Conservation (phyloP, 1,140 invertebrate genomes). For the Proctacanthus coquilletti region DNA sequence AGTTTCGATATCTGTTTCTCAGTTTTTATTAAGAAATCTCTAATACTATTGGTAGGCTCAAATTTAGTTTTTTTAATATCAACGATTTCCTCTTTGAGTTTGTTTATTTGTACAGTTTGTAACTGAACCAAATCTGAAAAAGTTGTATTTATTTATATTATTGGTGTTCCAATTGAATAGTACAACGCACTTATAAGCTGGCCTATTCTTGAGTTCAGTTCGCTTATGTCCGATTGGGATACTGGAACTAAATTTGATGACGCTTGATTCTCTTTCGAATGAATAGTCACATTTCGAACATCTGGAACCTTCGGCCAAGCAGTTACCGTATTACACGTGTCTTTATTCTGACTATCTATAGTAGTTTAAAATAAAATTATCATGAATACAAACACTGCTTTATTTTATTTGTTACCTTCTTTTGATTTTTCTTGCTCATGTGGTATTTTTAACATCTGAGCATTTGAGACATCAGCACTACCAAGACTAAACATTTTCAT, state of each 20-base stretch:
- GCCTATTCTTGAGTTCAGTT: slow-evolving; percentile 18
- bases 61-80: slow-evolving; percentile 15
- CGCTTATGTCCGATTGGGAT: slow-evolving; percentile 17
- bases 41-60: slow-evolving; percentile 15
- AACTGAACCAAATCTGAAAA: slow-evolving; percentile 16
- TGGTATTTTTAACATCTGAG: no score
- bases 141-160: slow-evolving; percentile 4
- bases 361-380: no score
- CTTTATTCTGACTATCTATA: no score
- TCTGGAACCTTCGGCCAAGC: slow-evolving; percentile 15
- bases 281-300: slow-evolving; percentile 9
- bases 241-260: slow-evolving; percentile 20
- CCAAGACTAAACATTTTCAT: neutral
- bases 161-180: neutral
- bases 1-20: slow-evolving; percentile 26
- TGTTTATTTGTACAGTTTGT: slow-evolving; percentile 20
- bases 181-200: slow-evolving; percentile 16
- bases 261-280: slow-evolving; percentile 23
- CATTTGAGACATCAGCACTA: no score
- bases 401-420: no score
- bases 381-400: no score
- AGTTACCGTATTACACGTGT: no score
- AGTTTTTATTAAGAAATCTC: slow-evolving; percentile 22
- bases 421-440: no score
- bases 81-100: slow-evolving; percentile 17